Evolutionary conservation across 2,113 vertebrate genomes (phyloP), one percentile per base, ranked within the genome.

Genomic region (Syngnathoides biaculeatus): DNA sequence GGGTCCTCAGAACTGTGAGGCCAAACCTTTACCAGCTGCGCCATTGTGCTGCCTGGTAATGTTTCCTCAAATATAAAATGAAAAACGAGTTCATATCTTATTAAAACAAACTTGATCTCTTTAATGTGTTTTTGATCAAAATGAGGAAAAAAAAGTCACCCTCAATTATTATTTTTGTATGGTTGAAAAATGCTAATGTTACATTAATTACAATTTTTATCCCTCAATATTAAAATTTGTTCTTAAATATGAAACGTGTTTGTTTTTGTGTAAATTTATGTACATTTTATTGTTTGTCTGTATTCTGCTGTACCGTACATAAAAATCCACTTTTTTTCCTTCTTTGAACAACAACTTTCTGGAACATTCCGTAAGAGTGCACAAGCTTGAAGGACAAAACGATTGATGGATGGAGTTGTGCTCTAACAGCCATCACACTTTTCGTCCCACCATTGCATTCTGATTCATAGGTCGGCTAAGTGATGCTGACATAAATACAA

Each of bases 381-480:
- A 8, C 55, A 22, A 45, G 53, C 20, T 26, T 71, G 15, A 60
- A 45, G 24, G 48, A 19, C 59, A n/a, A 52, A 67, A 55, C 45
- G 13, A 53, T n/a, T 61, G 52, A 69, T 39, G 27, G 52, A 69
- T 39, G 27, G 67, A 66, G 70, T 68, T 69, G 9, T 73, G 73
- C 64, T 64, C 69, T 64, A 69, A 43, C 75, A 75, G 71, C 39
- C 60, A 15, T 27, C 60, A 24, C 60, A 43, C 40, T 80, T 62
- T 66, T 73, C 42, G 60, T 75, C 71, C 77, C 60, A 67, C 65
- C 74, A 74, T 87, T 87, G 80, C 77, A 62, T 63, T 64, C 72
- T 87, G 85, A 87, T 90, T 84, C 79, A 87, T 82, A 74, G 73
- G 64, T 69, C 70, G 70, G 62, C 77, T 81, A 82, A 89, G 76